Conservation (phyloP, 2,797 vertebrate genomes). For the Sebastes elongatus region DNA sequence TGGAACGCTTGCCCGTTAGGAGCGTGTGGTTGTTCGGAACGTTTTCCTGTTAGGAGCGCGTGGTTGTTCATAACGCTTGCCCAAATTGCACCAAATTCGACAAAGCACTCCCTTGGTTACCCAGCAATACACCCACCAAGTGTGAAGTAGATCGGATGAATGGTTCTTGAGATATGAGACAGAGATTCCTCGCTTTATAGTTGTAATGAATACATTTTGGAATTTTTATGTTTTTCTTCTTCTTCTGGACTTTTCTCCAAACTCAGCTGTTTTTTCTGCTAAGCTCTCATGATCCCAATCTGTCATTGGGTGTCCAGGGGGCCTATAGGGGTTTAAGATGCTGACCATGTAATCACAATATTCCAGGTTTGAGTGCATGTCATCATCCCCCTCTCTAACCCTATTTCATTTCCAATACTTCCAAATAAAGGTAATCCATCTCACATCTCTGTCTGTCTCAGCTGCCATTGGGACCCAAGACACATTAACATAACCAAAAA, state of each 20-base stretch:
- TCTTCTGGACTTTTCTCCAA: background rate
- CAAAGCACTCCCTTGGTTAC: too few relatives aligned
- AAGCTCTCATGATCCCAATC: background rate
- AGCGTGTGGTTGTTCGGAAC: accelerated
- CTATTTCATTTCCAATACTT: background rate
- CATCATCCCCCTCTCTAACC: background rate
- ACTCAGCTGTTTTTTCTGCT: background rate
- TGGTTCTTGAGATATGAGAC: too few relatives aligned
- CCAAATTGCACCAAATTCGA: too few relatives aligned
- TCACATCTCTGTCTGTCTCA: background rate
- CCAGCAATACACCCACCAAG: too few relatives aligned
- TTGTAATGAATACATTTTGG: background rate
- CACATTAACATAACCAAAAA: background rate
- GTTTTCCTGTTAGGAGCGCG: accelerated
- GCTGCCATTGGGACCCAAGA: background rate
- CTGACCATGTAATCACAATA: background rate
- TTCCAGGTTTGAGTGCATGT: background rate
- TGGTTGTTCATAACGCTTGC: too few relatives aligned
- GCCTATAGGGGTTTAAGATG: background rate
- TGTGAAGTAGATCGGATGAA: too few relatives aligned
- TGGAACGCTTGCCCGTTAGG: too few relatives aligned
- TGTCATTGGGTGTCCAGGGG: background rate
- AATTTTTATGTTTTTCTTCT: background rate
- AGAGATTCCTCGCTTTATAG: background rate
- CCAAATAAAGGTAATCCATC: background rate